Evolutionary conservation across 2,113 vertebrate species (phyloP).

Genomic region (Colossoma macropomum): DNA sequence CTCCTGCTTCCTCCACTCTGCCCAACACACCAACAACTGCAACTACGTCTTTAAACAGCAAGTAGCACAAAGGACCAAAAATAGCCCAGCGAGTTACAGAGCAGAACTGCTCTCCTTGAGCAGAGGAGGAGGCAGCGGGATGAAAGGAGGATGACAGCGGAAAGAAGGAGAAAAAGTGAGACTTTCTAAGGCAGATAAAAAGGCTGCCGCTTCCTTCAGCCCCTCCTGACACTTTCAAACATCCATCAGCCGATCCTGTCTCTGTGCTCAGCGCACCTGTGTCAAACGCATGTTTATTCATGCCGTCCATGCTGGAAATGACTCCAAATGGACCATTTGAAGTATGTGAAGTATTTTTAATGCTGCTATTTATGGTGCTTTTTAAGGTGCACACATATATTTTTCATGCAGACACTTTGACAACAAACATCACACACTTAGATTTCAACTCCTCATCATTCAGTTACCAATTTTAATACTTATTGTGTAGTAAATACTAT

Average conservation of each 20-base stretch:
- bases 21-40: slow-evolving; percentile 68
- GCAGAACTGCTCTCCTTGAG: slow-evolving; percentile 72
- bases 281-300: slow-evolving; percentile 4
- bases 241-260: not conserved
- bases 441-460: too few species aligned
- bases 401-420: not conserved
- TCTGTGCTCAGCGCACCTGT: not conserved
- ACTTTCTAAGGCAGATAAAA: too few species aligned
- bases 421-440: not conserved
- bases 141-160: slow-evolving; percentile 16
- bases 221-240: slow-evolving; percentile 2
- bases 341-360: not conserved
- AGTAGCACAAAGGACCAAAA: slow-evolving; percentile 83
- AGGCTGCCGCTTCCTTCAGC: not conserved
- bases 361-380: not conserved
- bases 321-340: not conserved
- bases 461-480: too few species aligned
- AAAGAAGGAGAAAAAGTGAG: not conserved
- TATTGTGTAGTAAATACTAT: too few species aligned
- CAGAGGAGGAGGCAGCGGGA: slow-evolving; percentile 54
- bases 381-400: not conserved
- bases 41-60: slow-evolving; percentile 79
- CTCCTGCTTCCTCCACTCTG: slow-evolving; percentile 45
- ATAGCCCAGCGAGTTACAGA: slow-evolving; percentile 78
- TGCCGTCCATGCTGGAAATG: not conserved